Evolutionary conservation across 1,140 invertebrate species (phyloP).

Genomic region (Nomia melanderi): DNA sequence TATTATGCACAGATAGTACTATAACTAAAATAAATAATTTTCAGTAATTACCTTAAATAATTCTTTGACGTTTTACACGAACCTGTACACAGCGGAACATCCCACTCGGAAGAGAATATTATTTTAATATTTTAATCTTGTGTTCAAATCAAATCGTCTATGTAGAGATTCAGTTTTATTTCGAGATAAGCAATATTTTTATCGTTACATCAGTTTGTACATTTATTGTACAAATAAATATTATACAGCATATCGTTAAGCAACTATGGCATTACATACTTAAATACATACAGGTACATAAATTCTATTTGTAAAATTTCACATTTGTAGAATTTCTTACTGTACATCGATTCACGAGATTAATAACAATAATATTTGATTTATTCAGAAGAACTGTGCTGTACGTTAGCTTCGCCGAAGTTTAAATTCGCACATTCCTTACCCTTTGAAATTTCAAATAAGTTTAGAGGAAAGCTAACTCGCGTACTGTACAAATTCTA

Average conservation of each 20-base stretch:
- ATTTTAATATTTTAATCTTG: background rate
- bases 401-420: background rate
- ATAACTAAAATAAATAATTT: slow-evolving; percentile 45
- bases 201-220: slow-evolving; percentile 42
- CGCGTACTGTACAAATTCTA: background rate
- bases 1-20: slow-evolving; percentile 42
- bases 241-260: slow-evolving; percentile 45
- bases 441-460: background rate
- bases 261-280: slow-evolving; percentile 50
- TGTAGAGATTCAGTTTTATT: background rate
- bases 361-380: slow-evolving; percentile 19
- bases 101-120: background rate
- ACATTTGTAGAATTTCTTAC: slow-evolving; percentile 24
- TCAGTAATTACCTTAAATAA: slow-evolving; percentile 20
- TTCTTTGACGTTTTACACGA: background rate
- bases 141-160: background rate
- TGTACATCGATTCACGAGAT: slow-evolving; percentile 28
- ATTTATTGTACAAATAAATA: slow-evolving; percentile 53
- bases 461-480: background rate
- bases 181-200: slow-evolving; percentile 29
- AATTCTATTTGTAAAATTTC: slow-evolving; percentile 27
- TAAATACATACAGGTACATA: slow-evolving; percentile 46
- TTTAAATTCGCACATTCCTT: too few relatives aligned
- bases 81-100: background rate
- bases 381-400: background rate